These are phyloP conservation scores for Leptinotarsa defecta DNA, from an alignment of 1,140 invertebrate species.

Conservation along the genomic window DNA sequence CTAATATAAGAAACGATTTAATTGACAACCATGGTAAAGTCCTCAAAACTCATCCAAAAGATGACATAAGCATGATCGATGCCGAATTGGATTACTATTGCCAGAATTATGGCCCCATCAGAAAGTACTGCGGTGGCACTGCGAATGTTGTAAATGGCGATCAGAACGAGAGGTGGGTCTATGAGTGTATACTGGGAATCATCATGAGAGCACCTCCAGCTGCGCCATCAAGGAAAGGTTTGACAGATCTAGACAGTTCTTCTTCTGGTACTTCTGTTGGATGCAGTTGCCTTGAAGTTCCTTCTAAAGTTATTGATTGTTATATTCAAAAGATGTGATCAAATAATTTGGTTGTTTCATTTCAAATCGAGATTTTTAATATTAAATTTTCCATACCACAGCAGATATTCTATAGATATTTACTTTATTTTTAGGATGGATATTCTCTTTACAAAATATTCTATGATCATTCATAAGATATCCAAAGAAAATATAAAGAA, in stretches of 20 bases:
- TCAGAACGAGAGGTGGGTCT: slow-evolving; percentile 47
- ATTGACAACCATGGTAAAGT: slow-evolving; percentile 31
- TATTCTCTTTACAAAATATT: no score
- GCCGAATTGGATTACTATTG: slow-evolving; percentile 51
- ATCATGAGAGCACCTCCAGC: slow-evolving; percentile 42
- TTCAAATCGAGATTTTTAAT: no score
- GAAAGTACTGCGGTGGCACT: slow-evolving; percentile 52
- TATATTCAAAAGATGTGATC: slow-evolving; percentile 6
- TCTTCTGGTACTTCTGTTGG: slow-evolving; percentile 9
- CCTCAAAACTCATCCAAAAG: slow-evolving; percentile 50
- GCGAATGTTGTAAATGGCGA: slow-evolving; percentile 47
- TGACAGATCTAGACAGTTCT: slow-evolving; percentile 6
- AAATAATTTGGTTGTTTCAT: neutral
- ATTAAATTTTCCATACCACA: no score
- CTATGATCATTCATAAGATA: no score
- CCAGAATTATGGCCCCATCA: slow-evolving; percentile 50
- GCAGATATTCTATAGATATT: neutral
- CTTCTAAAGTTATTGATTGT: slow-evolving; percentile 20
- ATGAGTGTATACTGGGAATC: slow-evolving; percentile 48
- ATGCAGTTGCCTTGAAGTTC: slow-evolving; percentile 13
- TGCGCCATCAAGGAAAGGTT: slow-evolving; percentile 46
- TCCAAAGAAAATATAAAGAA: no score
- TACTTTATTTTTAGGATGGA: no score
- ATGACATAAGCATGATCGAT: slow-evolving; percentile 42
- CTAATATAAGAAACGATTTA: slow-evolving; percentile 32